Percentiles rank a stretch among this genome's conserved stretches.
phyloP scores from a whole-genome alignment of 2,888 invertebrate genomes.

The Nomada ferruginata region DNA sequence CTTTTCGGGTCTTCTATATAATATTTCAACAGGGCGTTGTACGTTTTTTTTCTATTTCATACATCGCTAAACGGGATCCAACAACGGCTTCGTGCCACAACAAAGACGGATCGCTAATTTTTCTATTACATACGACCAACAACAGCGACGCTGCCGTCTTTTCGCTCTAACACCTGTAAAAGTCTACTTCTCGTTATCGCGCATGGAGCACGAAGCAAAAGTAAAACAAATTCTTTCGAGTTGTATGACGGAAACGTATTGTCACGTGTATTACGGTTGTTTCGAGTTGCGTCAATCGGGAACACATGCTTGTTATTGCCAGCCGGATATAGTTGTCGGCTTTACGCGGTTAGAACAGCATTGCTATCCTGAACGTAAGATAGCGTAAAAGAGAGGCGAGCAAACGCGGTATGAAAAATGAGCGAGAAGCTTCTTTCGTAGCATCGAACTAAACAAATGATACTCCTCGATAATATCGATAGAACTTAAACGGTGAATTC shows the following conservation, averaged over 20 bases:
- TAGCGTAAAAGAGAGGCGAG: too few species aligned
- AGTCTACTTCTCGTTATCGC: constrained; percentile 3
- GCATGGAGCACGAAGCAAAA: constrained; percentile 43
- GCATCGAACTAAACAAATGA: too few species aligned
- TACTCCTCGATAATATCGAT: too few species aligned
- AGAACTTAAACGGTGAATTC: too few species aligned
- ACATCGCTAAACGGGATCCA: constrained; percentile 64
- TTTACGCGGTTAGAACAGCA: too few species aligned
- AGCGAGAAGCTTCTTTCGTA: too few species aligned
- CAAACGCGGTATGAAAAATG: not conserved
- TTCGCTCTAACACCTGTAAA: constrained; percentile 1
- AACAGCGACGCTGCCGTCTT: constrained; percentile 7
- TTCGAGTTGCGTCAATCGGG: constrained; percentile 43
- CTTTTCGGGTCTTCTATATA: constrained; percentile 68
- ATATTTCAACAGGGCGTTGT: constrained; percentile 76
- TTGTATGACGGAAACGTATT: constrained; percentile 59
- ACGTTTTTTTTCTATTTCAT: constrained; percentile 45
- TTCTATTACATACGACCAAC: not conserved
- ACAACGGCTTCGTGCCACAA: constrained; percentile 67
- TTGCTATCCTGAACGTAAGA: too few species aligned
- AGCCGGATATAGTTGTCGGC: not conserved
- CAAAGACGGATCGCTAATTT: constrained; percentile 41
- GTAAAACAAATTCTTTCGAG: constrained; percentile 36
- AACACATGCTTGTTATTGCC: constrained; percentile 35
- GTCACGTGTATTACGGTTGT: constrained; percentile 52